Evolutionary conservation across 1,140 invertebrate species (phyloP).

Genomic region (Lycorma delicatula): DNA sequence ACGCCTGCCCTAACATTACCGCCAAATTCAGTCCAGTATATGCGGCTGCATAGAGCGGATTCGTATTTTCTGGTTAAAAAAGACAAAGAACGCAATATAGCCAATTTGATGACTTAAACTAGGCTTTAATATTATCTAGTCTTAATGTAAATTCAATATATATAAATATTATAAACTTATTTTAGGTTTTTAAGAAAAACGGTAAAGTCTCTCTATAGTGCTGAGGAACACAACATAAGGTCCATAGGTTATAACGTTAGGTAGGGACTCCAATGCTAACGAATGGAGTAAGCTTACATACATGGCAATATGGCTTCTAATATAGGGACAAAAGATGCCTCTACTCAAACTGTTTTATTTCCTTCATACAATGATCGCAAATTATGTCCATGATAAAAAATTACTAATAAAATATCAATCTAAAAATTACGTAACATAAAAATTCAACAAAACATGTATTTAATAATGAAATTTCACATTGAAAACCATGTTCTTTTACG

Average conservation of each 20-base stretch:
- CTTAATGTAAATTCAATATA: slow-evolving; percentile 1
- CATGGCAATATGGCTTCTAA: slow-evolving; percentile 8
- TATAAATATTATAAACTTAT: not conserved
- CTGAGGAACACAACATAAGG: slow-evolving; percentile 2
- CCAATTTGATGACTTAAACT: slow-evolving; percentile 21
- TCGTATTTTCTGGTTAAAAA: slow-evolving; percentile 15
- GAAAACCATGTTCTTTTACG: too few relatives aligned
- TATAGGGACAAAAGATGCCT: not conserved
- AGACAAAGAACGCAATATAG: slow-evolving; percentile 19
- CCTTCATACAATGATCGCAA: too few relatives aligned
- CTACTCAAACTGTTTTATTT: not conserved
- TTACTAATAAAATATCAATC: too few relatives aligned
- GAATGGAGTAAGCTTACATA: slow-evolving; percentile 4
- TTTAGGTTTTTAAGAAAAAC: not conserved
- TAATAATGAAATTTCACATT: too few relatives aligned
- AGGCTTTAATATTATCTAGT: slow-evolving; percentile 7
- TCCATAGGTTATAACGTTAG: slow-evolving; percentile 4
- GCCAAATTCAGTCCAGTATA: not conserved
- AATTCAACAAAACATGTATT: too few relatives aligned
- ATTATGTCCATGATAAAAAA: too few relatives aligned
- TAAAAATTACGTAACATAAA: too few relatives aligned
- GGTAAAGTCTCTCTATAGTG: not conserved
- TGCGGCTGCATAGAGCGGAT: not conserved
- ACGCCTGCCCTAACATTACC: too few relatives aligned
- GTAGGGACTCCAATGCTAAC: not conserved